Evolutionary conservation across 1,140 invertebrate genomes (phyloP).

Genomic region (Atta texana): DNA sequence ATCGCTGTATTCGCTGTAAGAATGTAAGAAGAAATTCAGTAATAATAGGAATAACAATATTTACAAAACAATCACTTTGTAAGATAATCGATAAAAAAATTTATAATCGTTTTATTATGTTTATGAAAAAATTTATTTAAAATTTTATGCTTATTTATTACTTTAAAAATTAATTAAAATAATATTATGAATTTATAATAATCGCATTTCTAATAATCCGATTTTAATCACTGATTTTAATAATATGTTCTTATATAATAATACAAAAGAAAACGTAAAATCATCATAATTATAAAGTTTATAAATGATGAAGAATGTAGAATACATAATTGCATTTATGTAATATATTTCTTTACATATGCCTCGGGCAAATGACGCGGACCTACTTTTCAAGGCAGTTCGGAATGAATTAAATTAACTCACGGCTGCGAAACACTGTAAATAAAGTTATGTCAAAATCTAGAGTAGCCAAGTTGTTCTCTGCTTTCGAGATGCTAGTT

Average conservation of each 20-base stretch:
- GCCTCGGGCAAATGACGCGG: background rate
- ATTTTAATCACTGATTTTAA: background rate
- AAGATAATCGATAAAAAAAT: background rate
- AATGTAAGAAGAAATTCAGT: no score
- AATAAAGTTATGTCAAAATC: constrained; percentile 25
- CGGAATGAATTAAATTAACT: constrained; percentile 31
- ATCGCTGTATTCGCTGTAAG: background rate
- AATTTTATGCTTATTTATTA: background rate
- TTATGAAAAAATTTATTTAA: background rate
- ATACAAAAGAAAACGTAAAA: background rate
- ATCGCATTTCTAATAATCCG: background rate
- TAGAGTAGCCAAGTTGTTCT: background rate
- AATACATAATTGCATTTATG: constrained; percentile 47
- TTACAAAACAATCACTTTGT: background rate
- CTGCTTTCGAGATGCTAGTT: background rate
- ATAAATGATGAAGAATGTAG: background rate
- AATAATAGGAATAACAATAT: background rate
- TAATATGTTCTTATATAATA: background rate
- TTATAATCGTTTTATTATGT: background rate
- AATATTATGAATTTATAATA: background rate
- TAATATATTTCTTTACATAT: constrained; percentile 14
- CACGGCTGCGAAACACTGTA: background rate
- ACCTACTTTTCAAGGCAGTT: constrained; percentile 56
- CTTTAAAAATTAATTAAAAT: background rate
- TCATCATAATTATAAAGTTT: background rate